Conservation (phyloP, 2,888 invertebrate species). For the Volucella inanis region DNA sequence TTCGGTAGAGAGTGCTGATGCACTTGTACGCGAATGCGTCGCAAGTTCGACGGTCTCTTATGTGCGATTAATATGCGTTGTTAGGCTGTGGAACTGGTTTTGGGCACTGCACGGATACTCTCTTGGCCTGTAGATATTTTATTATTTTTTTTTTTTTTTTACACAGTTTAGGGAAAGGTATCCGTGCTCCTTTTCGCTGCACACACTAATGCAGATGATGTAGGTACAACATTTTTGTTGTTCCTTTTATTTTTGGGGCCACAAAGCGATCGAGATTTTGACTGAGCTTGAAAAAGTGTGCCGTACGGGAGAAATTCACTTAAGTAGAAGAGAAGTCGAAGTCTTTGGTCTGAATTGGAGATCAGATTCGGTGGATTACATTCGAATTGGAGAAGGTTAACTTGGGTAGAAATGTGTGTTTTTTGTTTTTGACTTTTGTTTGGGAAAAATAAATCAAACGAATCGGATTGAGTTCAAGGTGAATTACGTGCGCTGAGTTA, state of each 20-base stretch:
- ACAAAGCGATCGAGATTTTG: constrained; percentile 13
- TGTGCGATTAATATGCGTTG: constrained; percentile 54
- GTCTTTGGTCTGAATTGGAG: constrained; percentile 3
- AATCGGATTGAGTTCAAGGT: constrained; percentile 59
- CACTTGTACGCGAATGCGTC: constrained; percentile 56
- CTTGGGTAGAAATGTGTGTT: constrained; percentile 27
- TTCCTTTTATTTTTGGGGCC: constrained; percentile 13
- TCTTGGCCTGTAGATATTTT: constrained; percentile 20
- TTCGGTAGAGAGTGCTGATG: constrained; percentile 47
- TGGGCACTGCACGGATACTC: neutral
- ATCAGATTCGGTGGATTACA: constrained; percentile 15
- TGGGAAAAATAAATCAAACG: constrained; percentile 9
- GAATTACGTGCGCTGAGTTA: constrained; percentile 35
- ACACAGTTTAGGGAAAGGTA: neutral
- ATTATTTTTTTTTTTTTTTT: constrained; percentile 4
- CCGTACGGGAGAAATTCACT: constrained; percentile 50
- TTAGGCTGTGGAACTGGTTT: constrained; percentile 58
- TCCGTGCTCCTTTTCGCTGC: constrained; percentile 3
- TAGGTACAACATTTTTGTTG: neutral
- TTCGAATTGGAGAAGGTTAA: constrained; percentile 63
- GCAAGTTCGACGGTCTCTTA: constrained; percentile 14
- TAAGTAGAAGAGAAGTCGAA: constrained; percentile 18
- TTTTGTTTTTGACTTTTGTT: constrained; percentile 5
- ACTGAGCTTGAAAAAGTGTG: constrained; percentile 44
- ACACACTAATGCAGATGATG: constrained; percentile 34